phyloP scores from a whole-genome alignment of 1,140 invertebrate genomes.

The Orchesella cincta region DNA sequence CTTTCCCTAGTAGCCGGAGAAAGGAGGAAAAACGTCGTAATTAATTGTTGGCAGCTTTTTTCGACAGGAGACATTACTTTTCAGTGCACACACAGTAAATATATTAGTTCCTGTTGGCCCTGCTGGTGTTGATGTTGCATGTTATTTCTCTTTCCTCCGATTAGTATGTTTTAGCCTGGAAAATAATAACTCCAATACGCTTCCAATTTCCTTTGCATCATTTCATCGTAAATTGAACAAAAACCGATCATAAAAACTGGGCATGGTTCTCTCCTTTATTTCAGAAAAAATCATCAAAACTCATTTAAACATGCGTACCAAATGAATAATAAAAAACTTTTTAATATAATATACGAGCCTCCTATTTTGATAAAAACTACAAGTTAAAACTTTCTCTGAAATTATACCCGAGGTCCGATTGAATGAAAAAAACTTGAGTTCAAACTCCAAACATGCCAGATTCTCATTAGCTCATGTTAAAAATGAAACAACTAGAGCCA shows the following conservation, averaged over 20 bases:
- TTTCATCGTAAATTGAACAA: too few species aligned
- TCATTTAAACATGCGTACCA: not conserved
- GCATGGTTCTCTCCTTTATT: not conserved
- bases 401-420: not conserved
- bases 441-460: not conserved
- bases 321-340: not conserved
- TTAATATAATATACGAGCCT: not conserved
- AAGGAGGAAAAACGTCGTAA: slow-evolving; percentile 6
- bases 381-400: not conserved
- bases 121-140: not conserved
- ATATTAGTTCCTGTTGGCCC: too few species aligned
- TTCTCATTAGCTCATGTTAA: slow-evolving; percentile 14
- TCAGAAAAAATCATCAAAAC: not conserved
- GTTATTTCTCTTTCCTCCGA: not conserved
- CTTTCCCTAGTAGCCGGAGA: not conserved
- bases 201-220: not conserved
- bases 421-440: not conserved
- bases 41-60: slow-evolving; percentile 29
- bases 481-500: not conserved
- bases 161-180: not conserved
- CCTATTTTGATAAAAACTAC: not conserved
- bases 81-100: too few species aligned
- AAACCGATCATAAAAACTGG: not conserved
- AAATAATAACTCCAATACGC: not conserved
- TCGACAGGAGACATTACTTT: slow-evolving; percentile 21